phyloP scores from a whole-genome alignment of 2,797 vertebrate species.

The Trematomus bernacchii region DNA sequence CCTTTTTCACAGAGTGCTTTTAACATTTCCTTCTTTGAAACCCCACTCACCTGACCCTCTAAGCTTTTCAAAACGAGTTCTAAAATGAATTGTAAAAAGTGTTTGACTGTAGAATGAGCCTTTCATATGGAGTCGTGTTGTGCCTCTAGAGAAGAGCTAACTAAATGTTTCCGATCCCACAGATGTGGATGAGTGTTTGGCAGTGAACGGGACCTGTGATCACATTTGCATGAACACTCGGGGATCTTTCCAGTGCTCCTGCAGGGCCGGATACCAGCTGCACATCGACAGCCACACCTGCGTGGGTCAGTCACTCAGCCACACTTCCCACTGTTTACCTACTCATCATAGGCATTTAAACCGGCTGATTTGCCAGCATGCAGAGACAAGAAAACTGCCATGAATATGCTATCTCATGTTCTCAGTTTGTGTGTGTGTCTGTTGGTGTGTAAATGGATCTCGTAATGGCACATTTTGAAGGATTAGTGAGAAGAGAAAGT shows the following conservation, averaged over 20 bases:
- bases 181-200: slow-evolving; percentile 86
- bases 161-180: slow-evolving; percentile 39
- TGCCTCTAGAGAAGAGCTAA: slow-evolving; percentile 11
- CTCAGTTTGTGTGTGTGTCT: slow-evolving; percentile 4
- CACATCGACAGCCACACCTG: slow-evolving; percentile 87
- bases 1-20: neutral
- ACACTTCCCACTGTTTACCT: slow-evolving; percentile 25
- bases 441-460: slow-evolving; percentile 11
- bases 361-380: slow-evolving; percentile 11
- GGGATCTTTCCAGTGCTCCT: slow-evolving; percentile 86
- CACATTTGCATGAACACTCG: slow-evolving; percentile 85
- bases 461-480: slow-evolving; percentile 18
- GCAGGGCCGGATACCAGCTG: slow-evolving; percentile 84
- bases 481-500: slow-evolving; percentile 21
- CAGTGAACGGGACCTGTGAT: slow-evolving; percentile 74
- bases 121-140: neutral
- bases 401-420: slow-evolving; percentile 21
- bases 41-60: neutral
- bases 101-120: slow-evolving; percentile 1
- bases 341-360: slow-evolving; percentile 51
- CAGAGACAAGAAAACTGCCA: neutral
- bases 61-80: slow-evolving; percentile 7
- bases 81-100: slow-evolving; percentile 10
- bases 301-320: slow-evolving; percentile 80
- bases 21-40: slow-evolving; percentile 6